Evolutionary conservation across 1,140 invertebrate species (phyloP).

Genomic region (Nomia melanderi): DNA sequence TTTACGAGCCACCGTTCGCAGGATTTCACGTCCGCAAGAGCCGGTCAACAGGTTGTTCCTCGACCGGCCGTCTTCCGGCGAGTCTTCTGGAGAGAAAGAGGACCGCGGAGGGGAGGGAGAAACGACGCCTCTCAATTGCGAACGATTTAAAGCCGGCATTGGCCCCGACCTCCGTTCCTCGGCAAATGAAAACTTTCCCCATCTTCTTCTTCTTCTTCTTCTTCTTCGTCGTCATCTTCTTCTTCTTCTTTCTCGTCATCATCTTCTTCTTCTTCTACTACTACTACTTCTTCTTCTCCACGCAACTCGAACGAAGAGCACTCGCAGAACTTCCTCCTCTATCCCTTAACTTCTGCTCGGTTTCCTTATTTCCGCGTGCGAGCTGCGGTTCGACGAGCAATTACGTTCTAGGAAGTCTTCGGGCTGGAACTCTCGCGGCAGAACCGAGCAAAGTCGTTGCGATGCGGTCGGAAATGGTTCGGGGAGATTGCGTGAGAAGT

Average conservation of each 20-base stretch:
- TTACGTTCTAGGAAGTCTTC: conserved; percentile 42
- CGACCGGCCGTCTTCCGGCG: conserved; percentile 55
- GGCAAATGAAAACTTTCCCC: conserved; percentile 68
- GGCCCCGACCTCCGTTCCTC: conserved; percentile 56
- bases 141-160: conserved; percentile 63
- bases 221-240: neutral
- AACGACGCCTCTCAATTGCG: conserved; percentile 61
- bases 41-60: conserved; percentile 62
- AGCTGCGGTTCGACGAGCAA: conserved; percentile 59
- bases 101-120: conserved; percentile 20
- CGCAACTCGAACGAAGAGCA: conserved; percentile 44
- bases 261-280: conserved; percentile 53
- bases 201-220: conserved; percentile 49
- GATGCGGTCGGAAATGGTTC: conserved; percentile 25
- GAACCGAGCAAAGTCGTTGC: conserved; percentile 17
- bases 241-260: conserved; percentile 12
- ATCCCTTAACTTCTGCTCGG: conserved; percentile 48
- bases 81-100: conserved; percentile 48
- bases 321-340: conserved; percentile 46
- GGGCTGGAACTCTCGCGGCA: conserved; percentile 24
- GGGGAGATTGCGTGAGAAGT: conserved; percentile 27
- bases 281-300: conserved; percentile 54
- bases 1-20: conserved; percentile 25
- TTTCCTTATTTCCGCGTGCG: conserved; percentile 65
- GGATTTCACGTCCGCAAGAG: conserved; percentile 24